These are phyloP conservation scores for Pinctada fucata DNA, from an alignment of 2,888 invertebrate species.

Conservation along the genomic window DNA sequence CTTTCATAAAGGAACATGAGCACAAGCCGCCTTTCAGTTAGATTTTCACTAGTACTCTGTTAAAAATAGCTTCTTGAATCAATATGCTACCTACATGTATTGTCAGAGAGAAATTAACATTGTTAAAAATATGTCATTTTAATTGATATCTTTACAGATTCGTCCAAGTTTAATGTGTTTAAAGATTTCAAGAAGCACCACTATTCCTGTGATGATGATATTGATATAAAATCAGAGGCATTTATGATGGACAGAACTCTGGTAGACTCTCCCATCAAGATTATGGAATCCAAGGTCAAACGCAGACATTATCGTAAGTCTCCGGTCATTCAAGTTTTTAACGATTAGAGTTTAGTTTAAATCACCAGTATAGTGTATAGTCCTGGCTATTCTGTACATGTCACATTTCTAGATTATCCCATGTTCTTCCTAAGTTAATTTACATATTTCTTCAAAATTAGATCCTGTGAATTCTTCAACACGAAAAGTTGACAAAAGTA, in stretches of 20 bases:
- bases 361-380: too few relatives aligned
- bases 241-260: conserved; percentile 50
- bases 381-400: too few relatives aligned
- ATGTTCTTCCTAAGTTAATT: too few relatives aligned
- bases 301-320: conserved; percentile 27
- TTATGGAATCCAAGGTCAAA: conserved; percentile 2
- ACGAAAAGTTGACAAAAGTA: neutral
- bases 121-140: neutral
- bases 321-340: too few relatives aligned
- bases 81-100: neutral
- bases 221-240: conserved; percentile 45
- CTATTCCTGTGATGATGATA: conserved; percentile 48
- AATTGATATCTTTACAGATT: neutral
- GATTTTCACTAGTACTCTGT: too few relatives aligned
- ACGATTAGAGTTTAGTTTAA: too few relatives aligned
- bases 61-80: too few relatives aligned
- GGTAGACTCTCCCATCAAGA: conserved; percentile 21
- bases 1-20: too few relatives aligned
- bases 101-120: neutral
- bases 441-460: neutral
- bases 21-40: too few relatives aligned
- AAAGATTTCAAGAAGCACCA: conserved; percentile 38
- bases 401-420: too few relatives aligned
- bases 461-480: neutral
- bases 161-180: too few relatives aligned